Evolutionary conservation across 1,140 invertebrate genomes (phyloP).

Genomic region (Anastatus disparis): DNA sequence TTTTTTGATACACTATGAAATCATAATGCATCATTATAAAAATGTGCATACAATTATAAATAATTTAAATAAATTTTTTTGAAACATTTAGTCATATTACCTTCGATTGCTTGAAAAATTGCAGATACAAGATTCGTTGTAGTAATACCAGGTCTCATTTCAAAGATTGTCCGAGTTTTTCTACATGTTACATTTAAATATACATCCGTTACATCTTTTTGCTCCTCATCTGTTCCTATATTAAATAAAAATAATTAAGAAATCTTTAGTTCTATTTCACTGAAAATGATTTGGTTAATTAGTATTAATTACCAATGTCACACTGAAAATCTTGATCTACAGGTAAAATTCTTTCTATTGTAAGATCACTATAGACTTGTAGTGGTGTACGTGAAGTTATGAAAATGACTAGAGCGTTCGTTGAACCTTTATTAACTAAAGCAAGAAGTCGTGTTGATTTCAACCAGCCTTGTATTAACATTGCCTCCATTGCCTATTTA

Average conservation of each 20-base stretch:
- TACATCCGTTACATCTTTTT: constrained; percentile 67
- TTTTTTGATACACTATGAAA: constrained; percentile 65
- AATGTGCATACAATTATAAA: constrained; percentile 2
- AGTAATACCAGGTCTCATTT: constrained; percentile 72
- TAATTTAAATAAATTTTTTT: background rate
- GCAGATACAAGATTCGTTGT: constrained; percentile 73
- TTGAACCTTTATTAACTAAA: constrained; percentile 73
- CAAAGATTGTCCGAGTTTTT: constrained; percentile 71
- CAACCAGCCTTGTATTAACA: constrained; percentile 69
- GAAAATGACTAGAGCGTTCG: constrained; percentile 75
- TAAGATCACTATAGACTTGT: constrained; percentile 75
- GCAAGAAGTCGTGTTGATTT: constrained; percentile 71
- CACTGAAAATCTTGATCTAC: constrained; percentile 80
- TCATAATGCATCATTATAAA: constrained; percentile 54
- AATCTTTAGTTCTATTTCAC: too few relatives aligned
- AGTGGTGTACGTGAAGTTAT: constrained; percentile 71
- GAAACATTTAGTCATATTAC: constrained; percentile 44
- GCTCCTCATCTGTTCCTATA: constrained; percentile 62
- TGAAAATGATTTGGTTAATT: constrained; percentile 3
- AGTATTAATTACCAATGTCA: constrained; percentile 72
- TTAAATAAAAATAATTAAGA: constrained; percentile 18
- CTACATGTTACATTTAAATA: constrained; percentile 71
- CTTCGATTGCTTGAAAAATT: constrained; percentile 61
- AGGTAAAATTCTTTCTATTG: constrained; percentile 79
- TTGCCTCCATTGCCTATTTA: constrained; percentile 65